Conservation (phyloP, 1,140 invertebrate genomes). For the Pentalonia nigronervosa region DNA sequence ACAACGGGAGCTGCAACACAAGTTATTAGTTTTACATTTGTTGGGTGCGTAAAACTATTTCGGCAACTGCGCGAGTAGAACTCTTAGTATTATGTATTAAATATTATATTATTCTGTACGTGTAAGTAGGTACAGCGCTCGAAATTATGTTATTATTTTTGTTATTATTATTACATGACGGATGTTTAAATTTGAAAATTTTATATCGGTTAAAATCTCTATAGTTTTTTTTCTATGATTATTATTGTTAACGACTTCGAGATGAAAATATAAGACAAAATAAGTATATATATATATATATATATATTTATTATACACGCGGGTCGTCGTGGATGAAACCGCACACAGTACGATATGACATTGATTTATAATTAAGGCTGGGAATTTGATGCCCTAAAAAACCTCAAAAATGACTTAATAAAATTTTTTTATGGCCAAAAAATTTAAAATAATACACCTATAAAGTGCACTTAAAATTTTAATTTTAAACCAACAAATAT, state of each 20-base stretch:
- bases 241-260: neutral
- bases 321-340: neutral
- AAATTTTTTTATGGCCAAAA: too few relatives aligned
- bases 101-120: neutral
- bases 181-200: neutral
- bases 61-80: neutral
- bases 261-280: neutral
- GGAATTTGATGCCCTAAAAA: too few relatives aligned
- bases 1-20: neutral
- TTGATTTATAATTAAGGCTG: neutral
- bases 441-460: too few relatives aligned
- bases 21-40: neutral
- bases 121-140: neutral
- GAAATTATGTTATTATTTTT: neutral
- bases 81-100: neutral
- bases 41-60: neutral
- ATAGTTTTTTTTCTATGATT: neutral
- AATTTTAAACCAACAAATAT: too few relatives aligned
- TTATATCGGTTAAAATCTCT: neutral
- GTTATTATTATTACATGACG: neutral
- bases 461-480: too few relatives aligned
- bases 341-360: neutral
- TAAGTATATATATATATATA: too few relatives aligned
- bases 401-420: too few relatives aligned
- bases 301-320: too few relatives aligned